These are phyloP conservation scores for Hypotaenidia okinawae DNA, from an alignment of 2,797 vertebrate genomes.

Conservation along the genomic window DNA sequence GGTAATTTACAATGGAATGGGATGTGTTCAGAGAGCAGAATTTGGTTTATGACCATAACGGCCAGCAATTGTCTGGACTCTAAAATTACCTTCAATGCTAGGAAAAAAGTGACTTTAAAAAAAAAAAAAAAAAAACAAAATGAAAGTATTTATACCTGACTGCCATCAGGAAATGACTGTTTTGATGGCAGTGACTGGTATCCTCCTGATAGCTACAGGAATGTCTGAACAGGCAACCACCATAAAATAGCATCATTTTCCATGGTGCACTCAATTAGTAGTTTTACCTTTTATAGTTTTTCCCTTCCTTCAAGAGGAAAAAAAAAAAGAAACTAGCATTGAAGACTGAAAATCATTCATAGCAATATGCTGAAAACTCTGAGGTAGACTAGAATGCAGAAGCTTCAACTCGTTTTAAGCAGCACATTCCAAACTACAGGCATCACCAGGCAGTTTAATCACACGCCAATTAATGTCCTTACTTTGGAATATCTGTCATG, in stretches of 20 bases:
- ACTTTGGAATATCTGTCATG: neutral
- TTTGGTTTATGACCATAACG: slow-evolving; percentile 9
- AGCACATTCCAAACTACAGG: neutral
- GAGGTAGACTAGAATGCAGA: neutral
- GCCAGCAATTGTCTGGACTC: neutral
- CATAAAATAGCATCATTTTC: neutral
- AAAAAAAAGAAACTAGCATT: neutral
- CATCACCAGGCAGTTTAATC: neutral
- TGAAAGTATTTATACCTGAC: neutral
- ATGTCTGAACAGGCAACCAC: neutral
- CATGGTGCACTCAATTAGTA: neutral
- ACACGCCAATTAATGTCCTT: neutral
- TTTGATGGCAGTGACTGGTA: neutral
- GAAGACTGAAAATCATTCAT: neutral
- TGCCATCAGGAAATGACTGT: neutral
- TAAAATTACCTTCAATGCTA: slow-evolving; percentile 11
- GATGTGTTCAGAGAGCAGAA: neutral
- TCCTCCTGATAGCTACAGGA: neutral
- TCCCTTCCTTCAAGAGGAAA: neutral
- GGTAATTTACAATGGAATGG: neutral
- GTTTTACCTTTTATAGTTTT: neutral
- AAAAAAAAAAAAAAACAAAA: slow-evolving; percentile 1
- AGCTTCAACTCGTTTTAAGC: neutral
- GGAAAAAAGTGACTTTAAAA: neutral
- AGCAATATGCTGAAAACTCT: neutral